Evolutionary conservation across 1,140 invertebrate species (phyloP).

Genomic region (Palaemon carinicauda): DNA sequence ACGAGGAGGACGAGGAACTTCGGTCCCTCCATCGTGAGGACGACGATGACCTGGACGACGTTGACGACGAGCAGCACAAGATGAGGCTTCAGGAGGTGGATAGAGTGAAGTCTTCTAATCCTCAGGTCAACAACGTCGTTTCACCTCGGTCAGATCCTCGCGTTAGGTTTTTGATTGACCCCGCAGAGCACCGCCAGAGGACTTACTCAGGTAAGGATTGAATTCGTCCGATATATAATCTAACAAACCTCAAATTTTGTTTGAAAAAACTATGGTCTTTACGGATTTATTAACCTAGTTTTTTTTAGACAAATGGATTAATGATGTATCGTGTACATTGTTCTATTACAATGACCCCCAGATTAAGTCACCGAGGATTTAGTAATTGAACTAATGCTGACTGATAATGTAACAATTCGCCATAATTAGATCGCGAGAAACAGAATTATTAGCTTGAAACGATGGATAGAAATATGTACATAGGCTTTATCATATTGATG

Average conservation of each 20-base stretch:
- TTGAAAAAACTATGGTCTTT: no score
- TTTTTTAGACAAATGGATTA: no score
- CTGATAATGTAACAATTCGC: no score
- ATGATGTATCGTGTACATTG: no score
- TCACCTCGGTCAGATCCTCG: background rate
- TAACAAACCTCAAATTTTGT: background rate
- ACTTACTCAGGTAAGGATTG: background rate
- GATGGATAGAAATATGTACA: no score
- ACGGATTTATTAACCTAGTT: no score
- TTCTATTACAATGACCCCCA: no score
- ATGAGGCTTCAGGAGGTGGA: slow-evolving; percentile 1
- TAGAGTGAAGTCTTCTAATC: background rate
- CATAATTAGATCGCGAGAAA: no score
- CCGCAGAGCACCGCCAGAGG: background rate
- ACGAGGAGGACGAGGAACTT: background rate
- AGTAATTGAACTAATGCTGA: no score
- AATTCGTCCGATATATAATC: background rate
- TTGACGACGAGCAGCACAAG: slow-evolving; percentile 1
- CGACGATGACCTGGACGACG: background rate
- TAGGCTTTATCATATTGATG: no score
- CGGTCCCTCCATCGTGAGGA: background rate
- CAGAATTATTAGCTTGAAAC: no score
- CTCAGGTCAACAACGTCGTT: background rate
- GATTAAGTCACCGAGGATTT: no score
- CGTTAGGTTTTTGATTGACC: background rate